A percentile compares a stretch with the other conserved stretches of the same genome.
Conservation (phyloP, 2,113 vertebrate species). For the Clarias gariepinus region DNA sequence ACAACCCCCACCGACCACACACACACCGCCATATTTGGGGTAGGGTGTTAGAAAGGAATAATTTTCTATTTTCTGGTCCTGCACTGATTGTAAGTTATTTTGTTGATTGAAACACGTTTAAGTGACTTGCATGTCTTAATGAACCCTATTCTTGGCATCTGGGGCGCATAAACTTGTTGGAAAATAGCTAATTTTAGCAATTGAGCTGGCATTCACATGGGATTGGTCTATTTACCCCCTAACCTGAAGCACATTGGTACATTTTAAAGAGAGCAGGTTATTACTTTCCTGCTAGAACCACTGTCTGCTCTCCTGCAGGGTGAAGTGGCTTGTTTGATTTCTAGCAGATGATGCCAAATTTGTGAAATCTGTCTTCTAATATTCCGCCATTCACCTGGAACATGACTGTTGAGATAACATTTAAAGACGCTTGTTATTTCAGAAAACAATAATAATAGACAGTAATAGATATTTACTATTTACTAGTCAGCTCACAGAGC, state of each 20-base stretch:
- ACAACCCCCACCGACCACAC: no score
- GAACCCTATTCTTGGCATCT: conserved; percentile 20
- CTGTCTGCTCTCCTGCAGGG: not conserved
- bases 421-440: not conserved
- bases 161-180: not conserved
- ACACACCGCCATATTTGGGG: no score
- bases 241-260: conserved; percentile 30
- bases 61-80: conserved; percentile 14
- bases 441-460: no score
- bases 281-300: conserved; percentile 39
- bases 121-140: conserved; percentile 17
- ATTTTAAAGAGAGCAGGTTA: conserved; percentile 33
- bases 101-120: conserved; percentile 9
- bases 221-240: conserved; percentile 46
- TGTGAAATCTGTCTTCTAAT: not conserved
- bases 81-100: conserved; percentile 8
- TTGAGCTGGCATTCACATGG: conserved; percentile 32
- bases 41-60: not conserved
- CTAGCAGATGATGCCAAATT: not conserved
- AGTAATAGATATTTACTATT: not conserved
- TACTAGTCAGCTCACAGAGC: not conserved
- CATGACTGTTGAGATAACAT: conserved; percentile 4
- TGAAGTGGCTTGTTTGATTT: conserved; percentile 15
- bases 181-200: conserved; percentile 33
- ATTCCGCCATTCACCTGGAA: not conserved